phyloP scores from a whole-genome alignment of 2,113 vertebrate genomes.

The Ageneiosus marmoratus region DNA sequence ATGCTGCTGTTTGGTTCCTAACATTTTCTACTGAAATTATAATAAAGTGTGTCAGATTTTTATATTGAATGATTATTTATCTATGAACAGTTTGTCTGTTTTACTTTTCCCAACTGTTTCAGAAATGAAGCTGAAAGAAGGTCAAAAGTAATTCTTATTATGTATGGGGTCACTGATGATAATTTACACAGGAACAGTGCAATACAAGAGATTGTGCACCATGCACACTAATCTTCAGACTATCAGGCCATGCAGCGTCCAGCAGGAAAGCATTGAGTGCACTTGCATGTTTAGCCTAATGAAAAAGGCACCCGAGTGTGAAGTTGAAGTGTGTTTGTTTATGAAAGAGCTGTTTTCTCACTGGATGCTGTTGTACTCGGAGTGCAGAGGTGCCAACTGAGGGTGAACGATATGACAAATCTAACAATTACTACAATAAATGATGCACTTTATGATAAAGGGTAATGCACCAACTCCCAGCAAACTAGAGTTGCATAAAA shows the following conservation, averaged over 20 bases:
- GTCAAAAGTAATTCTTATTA: background rate
- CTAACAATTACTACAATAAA: background rate
- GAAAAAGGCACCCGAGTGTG: background rate
- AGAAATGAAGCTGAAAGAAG: background rate
- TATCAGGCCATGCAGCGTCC: background rate
- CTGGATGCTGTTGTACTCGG: background rate
- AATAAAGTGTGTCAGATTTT: background rate
- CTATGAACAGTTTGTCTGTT: background rate
- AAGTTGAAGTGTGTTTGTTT: background rate
- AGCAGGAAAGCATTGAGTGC: background rate
- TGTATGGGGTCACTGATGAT: background rate
- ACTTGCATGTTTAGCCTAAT: background rate
- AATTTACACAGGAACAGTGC: background rate
- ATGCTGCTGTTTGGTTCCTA: background rate
- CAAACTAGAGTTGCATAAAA: background rate
- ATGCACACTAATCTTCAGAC: background rate
- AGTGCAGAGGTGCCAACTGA: background rate
- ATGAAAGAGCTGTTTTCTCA: background rate
- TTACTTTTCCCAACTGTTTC: too few species aligned
- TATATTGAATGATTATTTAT: background rate
- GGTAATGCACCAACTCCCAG: background rate
- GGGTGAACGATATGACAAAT: background rate
- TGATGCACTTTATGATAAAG: background rate
- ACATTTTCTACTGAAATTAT: constrained; percentile 22
- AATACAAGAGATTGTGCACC: background rate